Evolutionary conservation across 2,113 vertebrate genomes (phyloP), one percentile per base, ranked within the genome.

Genomic region (Murina feae): DNA sequence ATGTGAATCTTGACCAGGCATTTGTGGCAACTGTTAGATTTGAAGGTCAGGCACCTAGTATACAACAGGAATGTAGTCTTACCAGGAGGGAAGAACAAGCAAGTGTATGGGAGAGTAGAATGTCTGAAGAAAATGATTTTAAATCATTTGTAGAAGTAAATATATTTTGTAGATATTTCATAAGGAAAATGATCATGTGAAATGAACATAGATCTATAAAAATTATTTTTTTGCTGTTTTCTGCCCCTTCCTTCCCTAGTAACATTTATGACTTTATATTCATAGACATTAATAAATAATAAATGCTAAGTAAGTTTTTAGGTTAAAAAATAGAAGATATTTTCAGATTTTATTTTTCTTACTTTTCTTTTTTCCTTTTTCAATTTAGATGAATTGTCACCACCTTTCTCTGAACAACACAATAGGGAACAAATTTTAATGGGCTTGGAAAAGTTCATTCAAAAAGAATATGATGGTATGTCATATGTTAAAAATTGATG

Each of bases 401-500:
- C 99, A 21, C 98, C 99, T 94, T 98, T 98, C 89, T 95, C 97
- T 78, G 99, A 99, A 97, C 99, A 99, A 97, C 99, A 99, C 98
- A 99, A 99, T 97, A 98, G 99, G 96, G 99, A 99, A 86, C 99
- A 99, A 98, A 99, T 99, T 97, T 98, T 99, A 74, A 98, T 96
- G 94, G 97, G 99, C 88, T 98, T 99, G 98, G 99, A 99, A 98
- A 98, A 99, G 91, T 99, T 99, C 97, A 99, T 99, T 96, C 98
- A 99, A 58, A 99, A 99, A 93, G 99, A 99, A 94, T 99, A 99
- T 95, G 99, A 99, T 79, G 99, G 99, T 99, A 98, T 97, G 98
- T 96, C 80, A 42, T 90, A 80, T 30, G 4, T 86, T 96, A 79
- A 94, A 92, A 84, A 68, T 80, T 71, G 16, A 86, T 84, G 9